Conservation (phyloP, 1,140 invertebrate species). For the Drosophila simulans region DNA sequence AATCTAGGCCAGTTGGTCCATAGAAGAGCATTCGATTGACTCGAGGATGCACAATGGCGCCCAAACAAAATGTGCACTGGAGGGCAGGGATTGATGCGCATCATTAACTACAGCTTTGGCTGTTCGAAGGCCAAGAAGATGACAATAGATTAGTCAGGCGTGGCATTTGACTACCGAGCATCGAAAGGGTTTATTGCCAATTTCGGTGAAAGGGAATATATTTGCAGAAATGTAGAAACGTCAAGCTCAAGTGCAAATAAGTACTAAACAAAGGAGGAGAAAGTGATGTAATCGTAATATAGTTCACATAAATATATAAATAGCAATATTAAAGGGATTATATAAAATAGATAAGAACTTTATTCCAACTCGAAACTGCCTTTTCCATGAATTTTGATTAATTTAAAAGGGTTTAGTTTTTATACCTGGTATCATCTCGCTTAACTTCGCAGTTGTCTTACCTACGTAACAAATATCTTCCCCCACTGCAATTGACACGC, state of each 20-base stretch:
- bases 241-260: background rate
- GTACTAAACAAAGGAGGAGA: background rate
- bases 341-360: too few relatives aligned
- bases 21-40: constrained; percentile 63
- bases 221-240: background rate
- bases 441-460: constrained; percentile 6
- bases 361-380: too few relatives aligned
- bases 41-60: constrained; percentile 29
- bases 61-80: constrained; percentile 19
- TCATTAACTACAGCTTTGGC: constrained; percentile 37
- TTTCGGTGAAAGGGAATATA: background rate
- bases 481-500: constrained; percentile 31
- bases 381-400: background rate
- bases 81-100: constrained; percentile 15
- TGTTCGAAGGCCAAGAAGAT: constrained; percentile 35
- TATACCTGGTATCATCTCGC: background rate
- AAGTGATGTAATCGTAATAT: background rate
- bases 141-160: constrained; percentile 34
- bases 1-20: constrained; percentile 52
- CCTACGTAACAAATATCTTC: constrained; percentile 10
- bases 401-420: background rate
- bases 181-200: background rate
- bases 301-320: too few relatives aligned
- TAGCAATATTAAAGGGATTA: too few relatives aligned
- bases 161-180: background rate